Conservation (phyloP, 2,113 vertebrate genomes). For the Tetraodon nigroviridis region DNA sequence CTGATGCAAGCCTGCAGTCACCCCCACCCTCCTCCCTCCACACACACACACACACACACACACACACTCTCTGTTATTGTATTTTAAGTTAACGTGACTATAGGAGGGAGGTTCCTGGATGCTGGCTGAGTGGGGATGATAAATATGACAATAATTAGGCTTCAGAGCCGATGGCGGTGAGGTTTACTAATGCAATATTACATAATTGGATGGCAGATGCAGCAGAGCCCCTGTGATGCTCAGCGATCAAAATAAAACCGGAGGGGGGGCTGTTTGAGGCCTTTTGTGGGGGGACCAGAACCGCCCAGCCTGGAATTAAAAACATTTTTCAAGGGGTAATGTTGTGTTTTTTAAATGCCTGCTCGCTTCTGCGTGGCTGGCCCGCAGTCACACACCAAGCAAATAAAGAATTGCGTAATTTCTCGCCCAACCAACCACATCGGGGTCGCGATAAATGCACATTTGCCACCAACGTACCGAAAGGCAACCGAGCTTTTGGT, state of each 20-base stretch:
- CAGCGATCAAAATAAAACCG: conserved; percentile 6
- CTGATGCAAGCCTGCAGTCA: no score
- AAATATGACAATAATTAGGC: conserved; percentile 12
- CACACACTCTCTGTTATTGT: no score
- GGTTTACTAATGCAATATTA: conserved; percentile 50
- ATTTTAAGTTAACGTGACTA: conserved; percentile 3
- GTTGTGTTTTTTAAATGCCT: no score
- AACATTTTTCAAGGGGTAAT: no score
- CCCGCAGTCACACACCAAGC: no score
- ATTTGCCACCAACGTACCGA: neutral
- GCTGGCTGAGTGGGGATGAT: neutral
- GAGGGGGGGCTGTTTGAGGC: conserved; percentile 22
- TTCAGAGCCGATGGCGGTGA: conserved; percentile 10
- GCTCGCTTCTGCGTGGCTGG: neutral
- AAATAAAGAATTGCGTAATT: no score
- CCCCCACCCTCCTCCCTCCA: no score
- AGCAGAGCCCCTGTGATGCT: conserved; percentile 8
- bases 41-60: no score
- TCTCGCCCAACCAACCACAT: no score
- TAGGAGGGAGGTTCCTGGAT: conserved; percentile 12
- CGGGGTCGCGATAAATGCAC: no score
- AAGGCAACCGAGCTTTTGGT: conserved; percentile 12
- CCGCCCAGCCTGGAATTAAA: no score
- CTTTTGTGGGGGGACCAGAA: neutral
- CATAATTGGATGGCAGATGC: conserved; percentile 42